phyloP scores from a whole-genome alignment of 2,888 invertebrate genomes.

The Oligia fasciuncula region DNA sequence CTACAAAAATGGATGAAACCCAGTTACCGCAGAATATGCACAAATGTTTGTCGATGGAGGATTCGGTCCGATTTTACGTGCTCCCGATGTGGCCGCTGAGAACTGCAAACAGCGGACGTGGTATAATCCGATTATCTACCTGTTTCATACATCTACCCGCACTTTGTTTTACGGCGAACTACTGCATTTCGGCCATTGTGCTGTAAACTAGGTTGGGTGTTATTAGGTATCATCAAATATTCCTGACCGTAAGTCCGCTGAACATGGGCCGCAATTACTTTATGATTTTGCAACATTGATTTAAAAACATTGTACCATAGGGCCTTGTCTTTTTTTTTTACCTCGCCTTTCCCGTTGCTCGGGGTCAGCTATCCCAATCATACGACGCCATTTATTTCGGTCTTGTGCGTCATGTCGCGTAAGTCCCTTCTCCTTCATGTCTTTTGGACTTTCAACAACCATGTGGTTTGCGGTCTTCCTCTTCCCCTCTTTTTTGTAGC shows the following conservation, averaged over 20 bases:
- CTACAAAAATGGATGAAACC: slow-evolving; percentile 58
- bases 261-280: neutral
- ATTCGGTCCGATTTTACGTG: slow-evolving; percentile 69
- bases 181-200: slow-evolving; percentile 45
- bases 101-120: slow-evolving; percentile 68
- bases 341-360: neutral
- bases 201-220: slow-evolving; percentile 16
- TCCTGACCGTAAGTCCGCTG: neutral
- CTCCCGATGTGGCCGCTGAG: slow-evolving; percentile 47
- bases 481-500: neutral
- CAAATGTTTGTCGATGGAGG: slow-evolving; percentile 68
- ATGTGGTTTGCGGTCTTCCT: neutral
- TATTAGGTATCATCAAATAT: slow-evolving; percentile 24
- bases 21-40: slow-evolving; percentile 61
- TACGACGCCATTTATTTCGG: neutral
- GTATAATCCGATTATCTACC: slow-evolving; percentile 72
- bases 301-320: neutral
- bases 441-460: neutral
- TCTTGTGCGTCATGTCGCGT: neutral
- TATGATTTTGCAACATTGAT: slow-evolving; percentile 1
- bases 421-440: neutral
- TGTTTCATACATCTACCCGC: slow-evolving; percentile 66
- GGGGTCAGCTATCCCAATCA: neutral
- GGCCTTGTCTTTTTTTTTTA: no score
- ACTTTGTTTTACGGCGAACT: slow-evolving; percentile 52